Evolutionary conservation across 2,113 vertebrate species (phyloP).

Genomic region (Lophura nycthemera): DNA sequence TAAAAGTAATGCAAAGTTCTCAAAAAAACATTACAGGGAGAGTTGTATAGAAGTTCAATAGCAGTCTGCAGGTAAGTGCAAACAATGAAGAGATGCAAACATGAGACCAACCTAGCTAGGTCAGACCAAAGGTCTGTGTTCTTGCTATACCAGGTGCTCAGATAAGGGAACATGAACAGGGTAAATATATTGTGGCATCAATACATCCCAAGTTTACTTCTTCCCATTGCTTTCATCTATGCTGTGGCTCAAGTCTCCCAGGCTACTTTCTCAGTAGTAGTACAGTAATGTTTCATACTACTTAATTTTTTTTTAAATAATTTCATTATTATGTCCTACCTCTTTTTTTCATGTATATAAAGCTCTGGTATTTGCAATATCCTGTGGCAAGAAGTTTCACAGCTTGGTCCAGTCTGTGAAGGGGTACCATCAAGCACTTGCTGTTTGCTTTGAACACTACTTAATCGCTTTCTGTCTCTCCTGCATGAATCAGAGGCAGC

Average conservation of each 20-base stretch:
- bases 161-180: constrained; percentile 41
- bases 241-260: not conserved
- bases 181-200: not conserved
- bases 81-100: constrained; percentile 41
- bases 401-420: not conserved
- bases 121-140: constrained; percentile 63
- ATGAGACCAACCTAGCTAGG: not conserved
- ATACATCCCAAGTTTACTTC: not conserved
- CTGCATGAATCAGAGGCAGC: not conserved
- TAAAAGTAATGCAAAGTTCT: constrained; percentile 37
- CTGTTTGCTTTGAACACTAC: not conserved
- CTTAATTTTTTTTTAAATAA: not conserved
- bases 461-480: not conserved
- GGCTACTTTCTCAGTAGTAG: not conserved
- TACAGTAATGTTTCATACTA: not conserved
- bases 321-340: not conserved
- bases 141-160: constrained; percentile 37
- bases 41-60: constrained; percentile 21
- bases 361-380: not conserved
- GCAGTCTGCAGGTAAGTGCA: constrained; percentile 31
- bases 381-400: not conserved
- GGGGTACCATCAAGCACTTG: not conserved
- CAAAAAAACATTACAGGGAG: not conserved
- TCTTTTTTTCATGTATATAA: not conserved
- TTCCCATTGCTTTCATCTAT: not conserved